A percentile compares a stretch with the other conserved stretches of the same genome.
Conservation (phyloP, 2,888 invertebrate species). For the Clistopyga incitator region DNA sequence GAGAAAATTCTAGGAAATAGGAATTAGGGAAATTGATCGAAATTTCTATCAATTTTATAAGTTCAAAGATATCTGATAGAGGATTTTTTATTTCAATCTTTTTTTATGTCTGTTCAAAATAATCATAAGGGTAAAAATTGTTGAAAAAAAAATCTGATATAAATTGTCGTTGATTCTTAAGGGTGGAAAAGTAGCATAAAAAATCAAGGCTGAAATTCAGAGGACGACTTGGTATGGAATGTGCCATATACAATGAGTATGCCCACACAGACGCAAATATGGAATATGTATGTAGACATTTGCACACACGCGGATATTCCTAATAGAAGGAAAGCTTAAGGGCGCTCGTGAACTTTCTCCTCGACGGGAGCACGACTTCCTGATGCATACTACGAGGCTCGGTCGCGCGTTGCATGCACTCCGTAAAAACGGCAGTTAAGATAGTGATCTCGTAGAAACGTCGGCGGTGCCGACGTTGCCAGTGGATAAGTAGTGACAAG, state of each 20-base stretch:
- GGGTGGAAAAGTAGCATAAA: too few relatives aligned
- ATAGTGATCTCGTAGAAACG: constrained; percentile 73
- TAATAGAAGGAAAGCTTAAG: constrained; percentile 50
- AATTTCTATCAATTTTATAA: too few relatives aligned
- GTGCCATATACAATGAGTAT: background rate
- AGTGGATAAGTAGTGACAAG: constrained; percentile 76
- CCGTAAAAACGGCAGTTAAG: constrained; percentile 77
- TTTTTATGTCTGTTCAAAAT: too few relatives aligned
- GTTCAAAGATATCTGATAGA: too few relatives aligned
- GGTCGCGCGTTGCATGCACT: constrained; percentile 75
- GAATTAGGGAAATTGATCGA: too few relatives aligned
- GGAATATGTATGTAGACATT: background rate
- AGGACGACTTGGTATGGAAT: too few relatives aligned
- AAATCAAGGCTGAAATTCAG: too few relatives aligned
- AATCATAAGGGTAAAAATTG: too few relatives aligned
- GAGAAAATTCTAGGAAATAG: too few relatives aligned
- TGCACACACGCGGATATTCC: background rate
- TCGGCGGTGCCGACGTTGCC: constrained; percentile 51
- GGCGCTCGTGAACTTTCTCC: constrained; percentile 53
- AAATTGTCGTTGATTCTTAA: too few relatives aligned
- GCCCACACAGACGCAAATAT: background rate
- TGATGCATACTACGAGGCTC: constrained; percentile 32
- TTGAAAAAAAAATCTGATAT: too few relatives aligned
- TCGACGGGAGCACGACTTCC: constrained; percentile 10
- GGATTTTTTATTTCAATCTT: too few relatives aligned